These are phyloP conservation scores for Trachelus troglodyta DNA, from an alignment of 2,888 invertebrate genomes.

Conservation along the genomic window DNA sequence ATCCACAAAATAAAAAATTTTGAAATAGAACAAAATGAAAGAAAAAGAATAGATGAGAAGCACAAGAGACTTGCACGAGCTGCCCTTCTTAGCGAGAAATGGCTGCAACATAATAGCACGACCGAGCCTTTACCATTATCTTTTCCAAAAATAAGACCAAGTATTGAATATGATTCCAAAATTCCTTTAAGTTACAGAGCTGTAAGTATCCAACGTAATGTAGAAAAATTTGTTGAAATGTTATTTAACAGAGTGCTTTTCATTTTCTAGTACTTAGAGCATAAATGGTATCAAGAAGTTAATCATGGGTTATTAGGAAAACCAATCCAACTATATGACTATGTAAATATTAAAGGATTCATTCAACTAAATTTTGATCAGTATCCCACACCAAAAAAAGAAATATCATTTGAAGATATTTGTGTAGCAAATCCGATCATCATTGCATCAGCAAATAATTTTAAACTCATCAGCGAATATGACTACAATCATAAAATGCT, in stretches of 20 bases:
- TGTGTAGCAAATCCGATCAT: background rate
- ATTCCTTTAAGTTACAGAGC: background rate
- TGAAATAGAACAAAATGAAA: background rate
- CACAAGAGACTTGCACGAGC: background rate
- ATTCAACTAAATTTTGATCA: background rate
- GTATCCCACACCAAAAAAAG: background rate
- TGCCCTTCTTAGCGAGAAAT: background rate
- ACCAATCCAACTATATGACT: background rate
- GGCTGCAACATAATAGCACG: background rate
- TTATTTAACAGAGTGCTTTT: background rate
- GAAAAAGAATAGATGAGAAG: background rate
- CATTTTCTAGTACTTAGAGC: background rate
- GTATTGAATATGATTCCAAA: background rate
- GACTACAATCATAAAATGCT: background rate
- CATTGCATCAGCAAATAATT: background rate
- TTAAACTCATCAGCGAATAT: background rate
- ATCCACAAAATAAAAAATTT: background rate
- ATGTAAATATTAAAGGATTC: background rate
- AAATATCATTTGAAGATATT: background rate
- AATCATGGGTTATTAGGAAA: slow-evolving; percentile 3
- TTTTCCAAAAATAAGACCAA: background rate
- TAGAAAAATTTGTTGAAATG: background rate
- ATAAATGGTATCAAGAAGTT: background rate
- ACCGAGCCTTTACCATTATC: background rate
- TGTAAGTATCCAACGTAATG: background rate